Evolutionary conservation across 2,888 invertebrate genomes (phyloP), one percentile per base, ranked within the genome.

Genomic region (Acronicta aceris): DNA sequence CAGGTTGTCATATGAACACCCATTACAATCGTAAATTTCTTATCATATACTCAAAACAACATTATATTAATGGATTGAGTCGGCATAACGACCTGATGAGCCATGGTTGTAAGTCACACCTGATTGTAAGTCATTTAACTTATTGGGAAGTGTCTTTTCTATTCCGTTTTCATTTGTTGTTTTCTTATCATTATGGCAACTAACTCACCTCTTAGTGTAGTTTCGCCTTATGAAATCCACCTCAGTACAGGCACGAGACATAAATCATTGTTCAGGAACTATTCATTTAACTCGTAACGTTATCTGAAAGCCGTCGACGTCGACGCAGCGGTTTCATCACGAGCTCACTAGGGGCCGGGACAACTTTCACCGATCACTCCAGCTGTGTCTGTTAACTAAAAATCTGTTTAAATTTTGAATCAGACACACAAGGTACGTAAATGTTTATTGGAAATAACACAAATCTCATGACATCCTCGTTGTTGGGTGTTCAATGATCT

Each of bases 281-380:
- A 43, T 9, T 13, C 13, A 21, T 21, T 45, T 13, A 17, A 13
- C 30, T 33, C 13, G 17, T 21, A 21, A 38, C 54, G 12, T 10
- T 21, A 25, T 36, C 42, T 59, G 52, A 17, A 48, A n/a, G n/a
- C n/a, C n/a, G n/a, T n/a, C n/a, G n/a, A n/a, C 49, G 33, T 41
- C 36, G 38, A 52, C 41, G 64, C 58, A 45, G 55, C 60, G 61
- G 62, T 74, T 77, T 71, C 73, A 57, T 73, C 71, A 71, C 57
- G 40, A 38, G 38, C n/a, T n/a, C 38, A 38, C 13, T 5, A 41
- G 51, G 55, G 58, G 54, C 54, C 55, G 71, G 55, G 56, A 52
- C 71, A 65, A 72, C 76, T 79, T 79, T 79, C 79, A 71, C 77
- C 59, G 56, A 25, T 41, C 36, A 40, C 43, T n/a, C 17, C 54